Evolutionary conservation across 2,888 invertebrate genomes (phyloP).

Genomic region (Nineta flava): DNA sequence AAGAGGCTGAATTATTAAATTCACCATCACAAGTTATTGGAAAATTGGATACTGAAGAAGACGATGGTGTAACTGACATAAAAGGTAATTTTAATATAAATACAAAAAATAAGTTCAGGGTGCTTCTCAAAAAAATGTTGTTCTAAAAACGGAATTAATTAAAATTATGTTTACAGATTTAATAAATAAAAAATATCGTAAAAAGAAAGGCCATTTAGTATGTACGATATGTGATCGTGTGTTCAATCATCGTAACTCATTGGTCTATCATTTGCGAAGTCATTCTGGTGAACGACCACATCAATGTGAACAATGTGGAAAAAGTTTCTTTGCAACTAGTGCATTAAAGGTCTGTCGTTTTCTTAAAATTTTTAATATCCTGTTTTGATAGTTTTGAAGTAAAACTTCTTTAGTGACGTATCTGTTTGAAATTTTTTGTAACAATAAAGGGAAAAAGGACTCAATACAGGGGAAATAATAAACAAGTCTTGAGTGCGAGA

Average conservation of each 20-base stretch:
- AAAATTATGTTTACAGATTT: conserved; percentile 1
- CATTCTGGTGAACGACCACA: conserved; percentile 65
- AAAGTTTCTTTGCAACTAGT: conserved; percentile 66
- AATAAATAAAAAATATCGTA: conserved; percentile 1
- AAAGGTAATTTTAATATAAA: conserved; percentile 17
- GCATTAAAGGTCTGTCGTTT: conserved; percentile 49
- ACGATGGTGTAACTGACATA: conserved; percentile 15
- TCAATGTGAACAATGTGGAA: conserved; percentile 63
- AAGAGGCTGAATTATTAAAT: conserved; percentile 1
- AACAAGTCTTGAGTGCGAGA: too few relatives aligned
- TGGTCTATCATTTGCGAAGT: conserved; percentile 67
- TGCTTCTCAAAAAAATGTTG: too few relatives aligned
- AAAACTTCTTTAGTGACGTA: too few relatives aligned
- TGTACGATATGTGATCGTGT: conserved; percentile 56
- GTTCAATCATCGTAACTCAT: conserved; percentile 68
- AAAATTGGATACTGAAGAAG: background rate
- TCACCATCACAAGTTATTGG: background rate
- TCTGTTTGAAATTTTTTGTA: too few relatives aligned
- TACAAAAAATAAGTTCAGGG: background rate
- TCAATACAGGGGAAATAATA: too few relatives aligned
- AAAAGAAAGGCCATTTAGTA: conserved; percentile 18
- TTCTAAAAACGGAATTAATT: conserved; percentile 4
- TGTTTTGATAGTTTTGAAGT: too few relatives aligned
- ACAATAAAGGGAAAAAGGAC: too few relatives aligned
- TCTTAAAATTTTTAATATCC: too few relatives aligned